phyloP scores from a whole-genome alignment of 2,113 vertebrate species.

The Syrrhaptes paradoxus region DNA sequence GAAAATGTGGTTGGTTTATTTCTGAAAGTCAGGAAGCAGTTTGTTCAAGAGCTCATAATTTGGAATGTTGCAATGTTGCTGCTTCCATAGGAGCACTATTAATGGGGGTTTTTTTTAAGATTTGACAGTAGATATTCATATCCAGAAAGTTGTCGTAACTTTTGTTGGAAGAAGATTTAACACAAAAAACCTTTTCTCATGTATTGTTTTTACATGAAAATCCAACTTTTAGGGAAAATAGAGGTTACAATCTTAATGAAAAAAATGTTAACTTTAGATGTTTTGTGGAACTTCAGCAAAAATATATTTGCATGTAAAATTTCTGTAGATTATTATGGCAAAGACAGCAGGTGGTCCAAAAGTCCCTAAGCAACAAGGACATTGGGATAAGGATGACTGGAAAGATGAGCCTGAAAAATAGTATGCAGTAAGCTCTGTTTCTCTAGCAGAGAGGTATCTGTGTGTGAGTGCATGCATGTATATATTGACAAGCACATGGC shows the following conservation, averaged over 20 bases:
- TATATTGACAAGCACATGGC: not conserved
- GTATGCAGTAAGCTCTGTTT: slow-evolving; percentile 72
- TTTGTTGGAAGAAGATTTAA: not conserved
- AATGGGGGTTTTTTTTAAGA: not conserved
- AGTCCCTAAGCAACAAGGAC: slow-evolving; percentile 87
- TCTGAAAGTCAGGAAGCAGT: not conserved
- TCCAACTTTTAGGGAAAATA: not conserved
- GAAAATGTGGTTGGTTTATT: not conserved
- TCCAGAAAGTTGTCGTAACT: not conserved
- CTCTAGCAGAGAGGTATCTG: not conserved
- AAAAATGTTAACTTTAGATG: not conserved
- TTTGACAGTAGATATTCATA: not conserved
- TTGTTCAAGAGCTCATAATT: not conserved
- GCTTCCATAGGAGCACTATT: not conserved
- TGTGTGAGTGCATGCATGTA: slow-evolving; percentile 11
- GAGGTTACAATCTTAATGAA: not conserved
- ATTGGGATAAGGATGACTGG: slow-evolving; percentile 92
- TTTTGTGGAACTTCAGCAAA: not conserved
- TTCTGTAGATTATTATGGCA: slow-evolving; percentile 92
- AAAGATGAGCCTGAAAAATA: slow-evolving; percentile 86
- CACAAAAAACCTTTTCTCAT: not conserved
- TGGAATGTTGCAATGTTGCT: not conserved
- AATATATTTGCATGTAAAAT: slow-evolving; percentile 57
- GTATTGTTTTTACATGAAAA: not conserved
- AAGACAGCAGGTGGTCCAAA: slow-evolving; percentile 91